Evolutionary conservation across 2,797 vertebrate species (phyloP), one percentile per base, ranked within the genome.

Genomic region (Sebastes itinus): DNA sequence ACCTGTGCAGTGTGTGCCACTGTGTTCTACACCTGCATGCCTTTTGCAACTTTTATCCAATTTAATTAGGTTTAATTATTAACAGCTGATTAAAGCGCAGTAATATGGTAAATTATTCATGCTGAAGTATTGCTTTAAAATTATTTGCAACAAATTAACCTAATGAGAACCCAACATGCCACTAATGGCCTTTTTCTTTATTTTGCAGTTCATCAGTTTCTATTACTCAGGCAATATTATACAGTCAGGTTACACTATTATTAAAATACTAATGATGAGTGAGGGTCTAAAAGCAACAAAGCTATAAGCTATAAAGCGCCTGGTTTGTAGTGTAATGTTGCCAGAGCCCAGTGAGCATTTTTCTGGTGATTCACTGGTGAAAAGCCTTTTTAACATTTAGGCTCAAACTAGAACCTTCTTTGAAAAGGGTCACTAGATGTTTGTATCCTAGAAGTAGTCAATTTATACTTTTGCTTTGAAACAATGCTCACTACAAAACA

Each of bases 251-350:
- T 79, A 23, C 30, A 75, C 35, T n/a, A 22, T 72, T 78, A 77
- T 81, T 73, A 78, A 85, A 84, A 60, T 70, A 69, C 33, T 77
- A 81, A 33, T n/a, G 14, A 82, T 22, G 14, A 76, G 27, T 13
- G 13, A 27, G 27, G 23, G 27, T 64, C 25, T 14, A 56, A 62
- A 72, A 68, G 38, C 49, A 71, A 27, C 46, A 56, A 18, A 52
- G 42, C 46, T 49, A 49, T 49, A 49, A 49, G 46, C 46, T 49
- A 20, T 4, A 49, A 49, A 69, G 23, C 2, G 3, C 18, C 20
- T 64, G n/a, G 56, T 67, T 62, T 75, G 18, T 71, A 38, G 6
- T 1, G 32, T 49, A 1, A 54, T 65, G 76, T 80, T 64, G 7
- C 56, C 54, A 59, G 46, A 72, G 54, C 20, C 16, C 33, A 18